phyloP scores from a whole-genome alignment of 1,140 invertebrate genomes.

The Ditylenchus dipsaci region DNA sequence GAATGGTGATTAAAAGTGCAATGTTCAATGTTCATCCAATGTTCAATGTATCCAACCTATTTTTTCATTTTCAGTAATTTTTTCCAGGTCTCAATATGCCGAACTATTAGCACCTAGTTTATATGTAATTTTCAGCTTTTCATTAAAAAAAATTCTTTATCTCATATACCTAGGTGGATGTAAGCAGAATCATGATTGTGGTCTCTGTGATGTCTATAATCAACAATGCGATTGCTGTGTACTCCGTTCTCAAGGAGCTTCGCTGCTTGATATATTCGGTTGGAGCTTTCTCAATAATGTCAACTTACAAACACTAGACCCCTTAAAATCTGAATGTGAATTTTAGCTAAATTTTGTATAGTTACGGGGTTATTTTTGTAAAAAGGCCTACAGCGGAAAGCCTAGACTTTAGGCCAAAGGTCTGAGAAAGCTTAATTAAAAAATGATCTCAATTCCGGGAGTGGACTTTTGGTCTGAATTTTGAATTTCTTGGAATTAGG shows the following conservation, averaged over 20 bases:
- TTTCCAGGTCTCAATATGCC: slow-evolving; percentile 36
- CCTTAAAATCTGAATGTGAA: neutral
- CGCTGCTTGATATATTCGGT: slow-evolving; percentile 56
- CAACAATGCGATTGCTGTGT: slow-evolving; percentile 46
- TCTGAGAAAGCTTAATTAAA: no score
- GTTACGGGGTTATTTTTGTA: neutral
- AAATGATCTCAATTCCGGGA: no score
- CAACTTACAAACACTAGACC: neutral
- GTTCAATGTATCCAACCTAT: neutral
- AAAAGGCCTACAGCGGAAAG: no score
- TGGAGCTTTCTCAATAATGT: neutral
- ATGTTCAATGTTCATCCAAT: no score
- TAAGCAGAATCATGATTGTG: slow-evolving; percentile 54
- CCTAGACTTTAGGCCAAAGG: no score
- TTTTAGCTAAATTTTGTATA: neutral
- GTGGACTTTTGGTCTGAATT: no score
- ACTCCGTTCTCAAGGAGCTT: slow-evolving; percentile 49
- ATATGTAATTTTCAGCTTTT: slow-evolving; percentile 31
- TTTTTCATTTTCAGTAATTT: neutral
- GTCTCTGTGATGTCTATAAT: slow-evolving; percentile 47
- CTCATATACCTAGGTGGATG: slow-evolving; percentile 38
- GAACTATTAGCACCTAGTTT: slow-evolving; percentile 54
- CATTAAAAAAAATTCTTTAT: slow-evolving; percentile 9
- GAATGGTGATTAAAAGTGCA: no score
- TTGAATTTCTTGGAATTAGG: no score